Conservation (phyloP, 2,888 invertebrate species). For the Drosophila macrospina region DNA sequence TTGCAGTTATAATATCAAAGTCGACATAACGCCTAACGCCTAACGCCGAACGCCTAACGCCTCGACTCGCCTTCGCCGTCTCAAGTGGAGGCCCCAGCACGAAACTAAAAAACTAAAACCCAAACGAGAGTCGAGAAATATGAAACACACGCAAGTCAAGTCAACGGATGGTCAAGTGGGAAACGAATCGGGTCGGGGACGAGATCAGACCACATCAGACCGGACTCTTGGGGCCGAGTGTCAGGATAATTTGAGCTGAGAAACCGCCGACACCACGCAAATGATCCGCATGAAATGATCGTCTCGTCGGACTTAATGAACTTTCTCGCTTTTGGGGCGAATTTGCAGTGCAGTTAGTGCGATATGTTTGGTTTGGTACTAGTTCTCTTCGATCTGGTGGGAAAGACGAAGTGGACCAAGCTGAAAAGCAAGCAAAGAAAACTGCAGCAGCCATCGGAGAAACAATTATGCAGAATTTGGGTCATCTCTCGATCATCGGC, state of each 20-base stretch:
- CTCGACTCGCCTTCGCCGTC: conserved; percentile 36
- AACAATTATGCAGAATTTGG: conserved; percentile 76
- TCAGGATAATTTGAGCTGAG: conserved; percentile 70
- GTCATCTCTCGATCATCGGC: conserved; percentile 64
- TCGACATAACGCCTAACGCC: conserved; percentile 64
- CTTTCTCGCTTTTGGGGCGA: conserved; percentile 73
- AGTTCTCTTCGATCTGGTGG: conserved; percentile 32
- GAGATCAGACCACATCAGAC: conserved; percentile 9
- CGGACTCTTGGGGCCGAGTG: conserved; percentile 58
- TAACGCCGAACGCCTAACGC: conserved; percentile 58
- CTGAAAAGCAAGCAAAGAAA: conserved; percentile 30
- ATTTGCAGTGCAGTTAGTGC: conserved; percentile 45
- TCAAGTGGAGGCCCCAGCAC: conserved; percentile 45
- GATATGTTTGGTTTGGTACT: conserved; percentile 18
- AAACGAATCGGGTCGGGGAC: conserved; percentile 38
- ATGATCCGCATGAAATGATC: conserved; percentile 69
- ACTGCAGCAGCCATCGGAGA: conserved; percentile 51
- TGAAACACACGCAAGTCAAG: conserved; percentile 76
- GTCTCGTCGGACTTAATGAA: conserved; percentile 65
- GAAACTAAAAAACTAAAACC: conserved; percentile 38
- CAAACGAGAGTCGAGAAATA: conserved; percentile 48
- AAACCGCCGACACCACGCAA: conserved; percentile 66
- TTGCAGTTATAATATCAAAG: conserved; percentile 78
- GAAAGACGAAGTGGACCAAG: conserved; percentile 39
- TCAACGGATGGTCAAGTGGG: conserved; percentile 72